A percentile compares a stretch with the other conserved stretches of the same genome.
These are phyloP conservation scores for Rhogogaster chlorosoma DNA, from an alignment of 2,888 invertebrate species.

Conservation along the genomic window DNA sequence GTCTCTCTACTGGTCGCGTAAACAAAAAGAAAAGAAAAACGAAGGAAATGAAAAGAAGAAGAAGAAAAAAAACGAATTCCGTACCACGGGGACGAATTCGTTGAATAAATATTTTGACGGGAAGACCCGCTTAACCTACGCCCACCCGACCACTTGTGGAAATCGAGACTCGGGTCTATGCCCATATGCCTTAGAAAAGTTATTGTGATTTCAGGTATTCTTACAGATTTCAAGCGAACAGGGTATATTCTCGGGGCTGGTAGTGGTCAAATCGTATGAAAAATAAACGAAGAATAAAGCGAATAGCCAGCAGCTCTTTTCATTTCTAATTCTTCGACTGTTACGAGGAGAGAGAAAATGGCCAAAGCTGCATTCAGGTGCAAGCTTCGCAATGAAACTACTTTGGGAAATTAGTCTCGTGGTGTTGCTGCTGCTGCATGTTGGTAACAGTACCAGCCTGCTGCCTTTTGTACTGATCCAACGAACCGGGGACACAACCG, in stretches of 20 bases:
- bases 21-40: background rate
- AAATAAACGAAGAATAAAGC: background rate
- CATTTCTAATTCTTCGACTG: background rate
- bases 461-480: constrained; percentile 17
- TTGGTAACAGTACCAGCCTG: background rate
- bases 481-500: constrained; percentile 8
- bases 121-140: background rate
- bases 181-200: background rate
- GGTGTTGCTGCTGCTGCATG: background rate
- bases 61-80: background rate
- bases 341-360: background rate
- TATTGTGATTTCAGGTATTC: background rate
- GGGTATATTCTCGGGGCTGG: background rate
- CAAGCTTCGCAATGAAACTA: background rate
- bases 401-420: background rate
- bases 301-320: background rate
- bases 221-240: background rate
- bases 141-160: constrained; percentile 18
- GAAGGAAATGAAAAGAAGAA: too few species aligned
- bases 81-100: background rate
- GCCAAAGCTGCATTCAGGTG: background rate
- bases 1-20: background rate
- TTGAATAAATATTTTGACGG: constrained; percentile 45
- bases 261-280: background rate
- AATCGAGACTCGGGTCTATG: constrained; percentile 5